Evolutionary conservation across 2,113 vertebrate species (phyloP), one percentile per base, ranked within the genome.

Genomic region (Cyanoderma ruficeps): DNA sequence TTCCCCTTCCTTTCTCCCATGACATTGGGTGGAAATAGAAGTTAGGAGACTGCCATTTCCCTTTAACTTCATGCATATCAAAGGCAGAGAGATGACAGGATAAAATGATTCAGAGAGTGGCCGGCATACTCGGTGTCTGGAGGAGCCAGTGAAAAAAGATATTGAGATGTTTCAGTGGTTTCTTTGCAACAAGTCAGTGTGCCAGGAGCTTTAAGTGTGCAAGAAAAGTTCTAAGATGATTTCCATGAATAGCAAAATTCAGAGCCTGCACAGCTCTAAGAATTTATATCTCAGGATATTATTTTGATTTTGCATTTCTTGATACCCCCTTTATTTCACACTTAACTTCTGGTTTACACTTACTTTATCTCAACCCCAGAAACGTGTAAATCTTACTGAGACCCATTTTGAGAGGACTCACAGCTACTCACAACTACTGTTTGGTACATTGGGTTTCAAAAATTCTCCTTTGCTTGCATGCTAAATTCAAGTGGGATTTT

Each of bases 11-110:
- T 89, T 79, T 96, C 89, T 97, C 93, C 90, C 89, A 71, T 97
- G 97, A 97, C 96, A 96, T 96, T 95, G 94, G 93, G 90, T 96
- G 87, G 96, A 97, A 93, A 97, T 93, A 94, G 96, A 96, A 98
- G 98, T 96, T 89, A 94, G 37, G 78, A 97, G 92, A 72, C 81
- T 93, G 93, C 95, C 94, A 85, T 94, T 96, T 96, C 95, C 93
- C 91, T 96, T 96, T 93, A 89, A 90, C 93, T 97, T 95, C 56
- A 95, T 97, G 93, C 95, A 97, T 97, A 97, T 98, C 97, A 98
- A 97, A 98, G 94, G 91, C 60, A 88, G 59, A 93, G 85, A 97
- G 94, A 91, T 70, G 60, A 96, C 93, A 95, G 87, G 88, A 96
- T 96, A 87, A 94, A 94, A 85, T 50, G 90, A 81, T 81, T 90